Evolutionary conservation across 2,113 vertebrate genomes (phyloP).

Genomic region (Burhinus bistriatus): DNA sequence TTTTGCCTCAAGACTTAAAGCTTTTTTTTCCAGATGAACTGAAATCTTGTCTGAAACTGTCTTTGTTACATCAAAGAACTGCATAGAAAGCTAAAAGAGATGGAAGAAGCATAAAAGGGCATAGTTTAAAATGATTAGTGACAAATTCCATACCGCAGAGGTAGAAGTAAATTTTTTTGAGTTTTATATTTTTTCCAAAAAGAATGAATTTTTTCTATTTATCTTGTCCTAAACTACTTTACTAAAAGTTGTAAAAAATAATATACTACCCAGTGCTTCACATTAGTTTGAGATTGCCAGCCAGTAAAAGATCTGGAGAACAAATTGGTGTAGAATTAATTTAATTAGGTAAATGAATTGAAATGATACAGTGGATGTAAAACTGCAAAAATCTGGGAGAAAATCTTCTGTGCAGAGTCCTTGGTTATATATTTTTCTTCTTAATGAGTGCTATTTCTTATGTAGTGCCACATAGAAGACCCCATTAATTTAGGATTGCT

Average conservation of each 20-base stretch:
- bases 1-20: conserved; percentile 94
- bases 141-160: conserved; percentile 91
- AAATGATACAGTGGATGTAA: neutral
- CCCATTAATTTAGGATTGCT: neutral
- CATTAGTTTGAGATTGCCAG: neutral
- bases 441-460: neutral
- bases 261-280: neutral
- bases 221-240: conserved; percentile 42
- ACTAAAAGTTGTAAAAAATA: neutral
- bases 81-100: conserved; percentile 84
- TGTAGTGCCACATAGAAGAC: neutral
- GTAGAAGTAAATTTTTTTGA: conserved; percentile 80
- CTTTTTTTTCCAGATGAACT: conserved; percentile 87
- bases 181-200: conserved; percentile 68
- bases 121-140: conserved; percentile 99
- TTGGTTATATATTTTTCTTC: neutral
- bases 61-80: conserved; percentile 97
- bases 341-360: neutral
- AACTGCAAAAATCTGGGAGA: neutral
- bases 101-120: conserved; percentile 96
- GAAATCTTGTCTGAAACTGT: conserved; percentile 93
- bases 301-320: neutral
- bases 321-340: conserved; percentile 13
- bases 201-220: conserved; percentile 68
- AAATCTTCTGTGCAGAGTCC: neutral